Evolutionary conservation across 2,797 vertebrate genomes (phyloP).

Genomic region (Sebastolobus altivelis): DNA sequence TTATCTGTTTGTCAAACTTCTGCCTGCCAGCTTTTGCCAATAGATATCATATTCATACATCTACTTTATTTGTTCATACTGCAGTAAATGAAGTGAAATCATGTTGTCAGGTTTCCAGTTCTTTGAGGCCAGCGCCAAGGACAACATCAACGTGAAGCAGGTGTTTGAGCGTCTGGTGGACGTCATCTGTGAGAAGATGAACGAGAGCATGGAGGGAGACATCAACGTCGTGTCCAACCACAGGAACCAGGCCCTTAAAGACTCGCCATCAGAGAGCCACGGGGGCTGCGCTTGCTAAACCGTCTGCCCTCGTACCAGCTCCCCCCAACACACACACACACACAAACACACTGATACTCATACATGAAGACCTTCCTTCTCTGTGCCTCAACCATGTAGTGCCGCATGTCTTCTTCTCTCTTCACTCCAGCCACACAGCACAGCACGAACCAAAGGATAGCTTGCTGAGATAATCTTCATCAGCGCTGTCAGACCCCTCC

Average conservation of each 20-base stretch:
- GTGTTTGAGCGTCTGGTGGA: conserved; percentile 93
- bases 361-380: conserved; percentile 43
- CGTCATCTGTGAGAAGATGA: conserved; percentile 95
- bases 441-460: conserved; percentile 11
- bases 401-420: conserved; percentile 24
- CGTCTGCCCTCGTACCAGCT: neutral
- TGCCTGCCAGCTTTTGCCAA: neutral
- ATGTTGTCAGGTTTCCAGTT: conserved; percentile 89
- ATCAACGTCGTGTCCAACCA: conserved; percentile 76
- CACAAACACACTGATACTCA: conserved; percentile 7
- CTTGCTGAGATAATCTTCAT: conserved; percentile 39
- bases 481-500: conserved; percentile 20
- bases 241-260: conserved; percentile 80
- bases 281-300: conserved; percentile 87
- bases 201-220: conserved; percentile 88
- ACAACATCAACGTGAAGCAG: conserved; percentile 93
- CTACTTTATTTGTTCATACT: neutral
- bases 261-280: conserved; percentile 75
- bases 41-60: neutral
- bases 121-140: conserved; percentile 94
- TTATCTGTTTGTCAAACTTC: neutral
- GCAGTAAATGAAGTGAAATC: neutral
- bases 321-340: conserved; percentile 10
- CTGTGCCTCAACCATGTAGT: conserved; percentile 52
- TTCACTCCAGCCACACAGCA: neutral